Evolutionary conservation across 2,797 vertebrate genomes (phyloP).

Genomic region (Acanthopagrus latus): DNA sequence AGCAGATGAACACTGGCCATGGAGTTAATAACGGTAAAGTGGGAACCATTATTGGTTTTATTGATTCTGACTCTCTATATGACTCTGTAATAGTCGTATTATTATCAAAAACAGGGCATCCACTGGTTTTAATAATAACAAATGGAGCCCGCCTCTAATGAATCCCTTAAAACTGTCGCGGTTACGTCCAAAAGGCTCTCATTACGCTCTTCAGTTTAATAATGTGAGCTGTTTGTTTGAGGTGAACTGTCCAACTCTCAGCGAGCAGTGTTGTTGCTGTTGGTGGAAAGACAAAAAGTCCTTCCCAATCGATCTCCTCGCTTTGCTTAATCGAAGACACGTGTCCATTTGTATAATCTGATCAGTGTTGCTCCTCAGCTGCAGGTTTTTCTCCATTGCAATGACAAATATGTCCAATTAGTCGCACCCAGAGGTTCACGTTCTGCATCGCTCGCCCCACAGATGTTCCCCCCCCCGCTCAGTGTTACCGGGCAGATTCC

Average conservation of each 20-base stretch:
- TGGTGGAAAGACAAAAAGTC: neutral
- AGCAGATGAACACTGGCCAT: neutral
- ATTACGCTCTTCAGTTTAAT: too few species aligned
- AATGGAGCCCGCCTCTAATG: neutral
- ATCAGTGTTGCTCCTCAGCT: constrained; percentile 7
- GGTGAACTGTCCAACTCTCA: neutral
- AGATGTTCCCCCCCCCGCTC: constrained; percentile 53
- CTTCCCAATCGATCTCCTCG: neutral
- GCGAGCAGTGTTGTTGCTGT: neutral
- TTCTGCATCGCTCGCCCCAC: constrained; percentile 26
- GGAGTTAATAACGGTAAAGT: neutral
- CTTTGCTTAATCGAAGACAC: constrained; percentile 13
- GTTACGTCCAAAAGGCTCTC: neutral
- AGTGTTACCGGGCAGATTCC: constrained; percentile 37
- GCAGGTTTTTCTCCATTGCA: constrained; percentile 7
- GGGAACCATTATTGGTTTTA: neutral
- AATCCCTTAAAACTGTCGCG: neutral
- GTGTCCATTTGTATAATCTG: neutral
- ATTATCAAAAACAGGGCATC: neutral
- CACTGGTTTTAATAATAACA: constrained; percentile 12
- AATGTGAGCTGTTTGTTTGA: neutral
- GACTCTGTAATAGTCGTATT: too few species aligned
- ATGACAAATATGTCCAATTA: constrained; percentile 54
- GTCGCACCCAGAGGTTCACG: constrained; percentile 30
- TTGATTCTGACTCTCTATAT: too few species aligned